Evolutionary conservation across 2,888 invertebrate species (phyloP), one percentile per base, ranked within the genome.

Genomic region (Drosophila antonietae): DNA sequence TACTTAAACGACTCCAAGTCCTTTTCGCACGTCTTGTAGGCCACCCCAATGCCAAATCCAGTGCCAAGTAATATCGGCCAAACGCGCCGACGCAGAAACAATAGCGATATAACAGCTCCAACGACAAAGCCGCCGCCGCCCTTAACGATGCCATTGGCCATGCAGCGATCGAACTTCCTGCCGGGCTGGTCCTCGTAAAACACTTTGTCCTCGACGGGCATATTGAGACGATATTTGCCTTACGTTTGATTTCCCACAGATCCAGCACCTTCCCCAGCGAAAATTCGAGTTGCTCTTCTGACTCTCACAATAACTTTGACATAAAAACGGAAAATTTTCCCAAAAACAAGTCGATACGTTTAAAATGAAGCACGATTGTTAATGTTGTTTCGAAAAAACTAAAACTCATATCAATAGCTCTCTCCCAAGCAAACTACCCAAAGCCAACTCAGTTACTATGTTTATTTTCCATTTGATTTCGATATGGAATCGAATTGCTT

Each of bases 21-120:
- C 67, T 74, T 84, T 39, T 85, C 85, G 46, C 85, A 89, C 5
- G 81, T 76, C 52, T 81, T 75, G 41, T 89, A 90, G 57, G 88
- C 85, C 39, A 85, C 59, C 18, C 90, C 89, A 18, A 83, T 47
- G 18, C 89, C 89, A 15, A 88, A 87, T 23, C 89, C 86, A 12
- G 86, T 66, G 15, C 90, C 90, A 43, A 91, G 23, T 39, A 82
- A 57, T 10, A 87, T 68, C 2, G 90, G 91, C 84, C 86, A 91
- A 8, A 70, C 57, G 12, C 83, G 83, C 4, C 88, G 69, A 6
- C 88, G 83, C 4, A 83, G 64, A 59, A 91, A 81, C 6, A 90
- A 46, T 12, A 88, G n/a, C 0, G 91, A 90, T 31, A 81, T 64
- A 23, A 90, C 72, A 9, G 85, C 60, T 0, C 91, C 91, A 7